These are phyloP conservation scores for Electrophaes corylata DNA, from an alignment of 2,888 invertebrate genomes.

Conservation along the genomic window DNA sequence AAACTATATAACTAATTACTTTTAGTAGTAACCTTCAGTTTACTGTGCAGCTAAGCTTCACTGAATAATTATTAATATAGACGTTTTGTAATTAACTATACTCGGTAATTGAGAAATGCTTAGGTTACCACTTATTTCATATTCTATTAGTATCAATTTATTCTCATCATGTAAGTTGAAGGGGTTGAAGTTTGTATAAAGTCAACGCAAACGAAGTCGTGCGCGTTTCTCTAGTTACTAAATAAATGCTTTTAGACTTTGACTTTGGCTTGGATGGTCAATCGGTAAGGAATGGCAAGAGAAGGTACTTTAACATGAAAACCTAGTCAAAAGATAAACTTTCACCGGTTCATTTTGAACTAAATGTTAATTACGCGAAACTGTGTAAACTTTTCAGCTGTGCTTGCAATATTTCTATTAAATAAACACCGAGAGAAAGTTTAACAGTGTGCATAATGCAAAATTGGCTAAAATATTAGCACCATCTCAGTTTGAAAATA, in stretches of 20 bases:
- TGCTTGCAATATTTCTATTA: constrained; percentile 12
- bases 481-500: constrained; percentile 4
- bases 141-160: no score
- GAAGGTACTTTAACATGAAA: no score
- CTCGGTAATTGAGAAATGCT: no score
- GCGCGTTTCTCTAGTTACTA: no score
- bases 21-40: constrained; percentile 12
- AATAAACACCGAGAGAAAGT: constrained; percentile 11
- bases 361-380: neutral
- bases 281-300: no score
- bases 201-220: no score
- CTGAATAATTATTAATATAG: neutral
- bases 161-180: no score
- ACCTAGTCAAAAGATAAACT: neutral
- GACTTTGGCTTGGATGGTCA: no score
- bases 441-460: constrained; percentile 1
- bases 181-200: no score
- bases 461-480: constrained; percentile 2
- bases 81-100: no score
- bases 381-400: constrained; percentile 4
- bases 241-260: no score
- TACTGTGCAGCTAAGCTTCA: neutral
- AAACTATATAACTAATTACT: constrained; percentile 22
- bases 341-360: neutral
- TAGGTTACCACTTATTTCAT: no score